These are phyloP conservation scores for Indri indri DNA, from an alignment of 2,113 vertebrate genomes.

Conservation along the genomic window DNA sequence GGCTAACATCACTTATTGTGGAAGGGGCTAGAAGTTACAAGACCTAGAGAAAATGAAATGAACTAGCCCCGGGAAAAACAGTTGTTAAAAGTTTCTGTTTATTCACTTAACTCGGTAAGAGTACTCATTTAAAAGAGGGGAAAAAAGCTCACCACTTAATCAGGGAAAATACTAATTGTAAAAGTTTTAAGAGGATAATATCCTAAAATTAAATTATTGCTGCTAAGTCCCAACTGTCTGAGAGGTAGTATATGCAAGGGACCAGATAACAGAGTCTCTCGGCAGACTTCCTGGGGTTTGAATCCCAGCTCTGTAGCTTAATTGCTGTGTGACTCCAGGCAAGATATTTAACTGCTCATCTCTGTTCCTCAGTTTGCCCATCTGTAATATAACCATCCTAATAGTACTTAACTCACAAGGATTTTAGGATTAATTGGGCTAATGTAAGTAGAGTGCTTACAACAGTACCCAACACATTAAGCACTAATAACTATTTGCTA, in stretches of 20 bases:
- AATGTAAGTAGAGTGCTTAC: not conserved
- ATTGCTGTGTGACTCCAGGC: not conserved
- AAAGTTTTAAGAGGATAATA: conserved; percentile 14
- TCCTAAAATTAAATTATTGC: not conserved
- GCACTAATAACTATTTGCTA: not conserved
- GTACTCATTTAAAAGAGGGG: conserved; percentile 33
- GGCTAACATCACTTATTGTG: not conserved
- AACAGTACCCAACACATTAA: not conserved
- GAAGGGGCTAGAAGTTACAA: not conserved
- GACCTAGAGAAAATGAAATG: not conserved
- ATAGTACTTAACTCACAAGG: not conserved
- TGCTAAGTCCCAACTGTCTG: not conserved
- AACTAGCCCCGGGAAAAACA: not conserved
- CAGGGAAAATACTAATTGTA: not conserved
- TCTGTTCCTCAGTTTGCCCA: not conserved
- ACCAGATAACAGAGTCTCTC: not conserved
- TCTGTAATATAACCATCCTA: not conserved
- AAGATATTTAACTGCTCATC: not conserved
- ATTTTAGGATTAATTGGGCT: not conserved
- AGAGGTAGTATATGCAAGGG: not conserved
- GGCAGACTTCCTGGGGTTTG: not conserved
- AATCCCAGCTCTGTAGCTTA: not conserved
- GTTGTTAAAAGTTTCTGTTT: conserved; percentile 14
- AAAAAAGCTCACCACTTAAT: not conserved
- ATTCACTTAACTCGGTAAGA: not conserved